Conservation (phyloP, 2,797 vertebrate species). For the Cynopterus sphinx region DNA sequence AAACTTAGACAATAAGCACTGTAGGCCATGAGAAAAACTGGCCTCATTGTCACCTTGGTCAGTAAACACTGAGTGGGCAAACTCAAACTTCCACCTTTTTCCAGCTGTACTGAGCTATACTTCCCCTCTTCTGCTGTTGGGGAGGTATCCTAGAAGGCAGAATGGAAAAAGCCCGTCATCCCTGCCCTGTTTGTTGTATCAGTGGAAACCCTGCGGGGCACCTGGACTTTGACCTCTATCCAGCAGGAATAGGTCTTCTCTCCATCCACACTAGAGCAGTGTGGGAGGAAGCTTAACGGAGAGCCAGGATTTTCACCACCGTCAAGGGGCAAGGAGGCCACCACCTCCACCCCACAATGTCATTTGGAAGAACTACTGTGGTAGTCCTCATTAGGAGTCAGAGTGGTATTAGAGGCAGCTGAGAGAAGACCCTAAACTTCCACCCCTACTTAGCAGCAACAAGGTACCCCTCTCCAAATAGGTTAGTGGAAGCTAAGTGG, state of each 20-base stretch:
- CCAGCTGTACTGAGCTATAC: not conserved
- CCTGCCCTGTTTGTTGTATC: not conserved
- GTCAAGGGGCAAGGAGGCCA: not conserved
- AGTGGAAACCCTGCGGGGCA: not conserved
- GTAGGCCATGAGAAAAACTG: not conserved
- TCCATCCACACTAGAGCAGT: not conserved
- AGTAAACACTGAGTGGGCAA: not conserved
- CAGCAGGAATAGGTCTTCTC: too few relatives aligned
- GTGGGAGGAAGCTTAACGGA: not conserved
- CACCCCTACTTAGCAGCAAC: not conserved
- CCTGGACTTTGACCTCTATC: not conserved
- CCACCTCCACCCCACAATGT: not conserved
- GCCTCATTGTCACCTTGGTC: not conserved
- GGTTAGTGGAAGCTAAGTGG: not conserved
- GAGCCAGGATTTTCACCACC: not conserved
- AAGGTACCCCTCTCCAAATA: not conserved
- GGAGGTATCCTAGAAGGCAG: not conserved
- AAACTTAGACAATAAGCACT: not conserved
- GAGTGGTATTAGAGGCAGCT: not conserved
- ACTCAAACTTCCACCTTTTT: not conserved
- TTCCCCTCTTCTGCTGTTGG: too few relatives aligned
- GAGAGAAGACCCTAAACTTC: not conserved
- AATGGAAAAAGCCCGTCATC: too few relatives aligned
- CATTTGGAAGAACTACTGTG: not conserved
- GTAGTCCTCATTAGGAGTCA: not conserved